Base-by-base conservation (phyloP, 2,888 invertebrate species). In the Piscicola geometra region DNA sequence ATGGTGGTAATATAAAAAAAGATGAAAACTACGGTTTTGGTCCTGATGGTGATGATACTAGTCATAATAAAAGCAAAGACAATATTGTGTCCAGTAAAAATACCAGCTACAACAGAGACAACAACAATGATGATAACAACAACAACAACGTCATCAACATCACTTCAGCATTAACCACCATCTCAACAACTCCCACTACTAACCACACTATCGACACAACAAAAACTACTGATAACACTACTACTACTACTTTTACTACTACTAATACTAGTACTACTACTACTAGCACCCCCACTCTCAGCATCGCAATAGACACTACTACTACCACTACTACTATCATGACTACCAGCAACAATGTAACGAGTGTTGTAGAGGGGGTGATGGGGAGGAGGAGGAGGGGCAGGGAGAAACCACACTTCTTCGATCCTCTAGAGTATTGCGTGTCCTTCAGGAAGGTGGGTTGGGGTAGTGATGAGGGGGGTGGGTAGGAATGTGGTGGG, bases 351-450 rank as follows among this genome's bases (percentile, higher is more conserved):
- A 35, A 25, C 28, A 33, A 33, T 15, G 30, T 2, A 5, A 18
- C 28, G 30, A 35, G 30, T n/a, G 67, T 21, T n/a, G 15, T 3
- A 9, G 67, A 67, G 15, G 67, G 32, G 2, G 9, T 67, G 21
- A 5, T 32, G n/a, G 28, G 12, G 60, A 56, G 60, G 60, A 73
- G 36, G 30, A 73, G 73, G 28, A 73, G 73, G 52, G 52, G 75
- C 12, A 28, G 75, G 32, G 75, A 75, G 36, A 67, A 68, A 52
- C 75, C 75, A 12, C 75, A 50, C 68, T 75, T 70, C 52, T 75
- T 75, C 25, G 75, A 75, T 56, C 56, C 75, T 25, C 32, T 70
- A 25, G 75, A 75, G 33, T 75, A 70, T 33, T 30, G 35, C 15
- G 47, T 69, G 18, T 36, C 73, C 18, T 25, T 73, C 35, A 73